phyloP scores from a whole-genome alignment of 1,140 invertebrate genomes.

The Panagrolaimus sp. region DNA sequence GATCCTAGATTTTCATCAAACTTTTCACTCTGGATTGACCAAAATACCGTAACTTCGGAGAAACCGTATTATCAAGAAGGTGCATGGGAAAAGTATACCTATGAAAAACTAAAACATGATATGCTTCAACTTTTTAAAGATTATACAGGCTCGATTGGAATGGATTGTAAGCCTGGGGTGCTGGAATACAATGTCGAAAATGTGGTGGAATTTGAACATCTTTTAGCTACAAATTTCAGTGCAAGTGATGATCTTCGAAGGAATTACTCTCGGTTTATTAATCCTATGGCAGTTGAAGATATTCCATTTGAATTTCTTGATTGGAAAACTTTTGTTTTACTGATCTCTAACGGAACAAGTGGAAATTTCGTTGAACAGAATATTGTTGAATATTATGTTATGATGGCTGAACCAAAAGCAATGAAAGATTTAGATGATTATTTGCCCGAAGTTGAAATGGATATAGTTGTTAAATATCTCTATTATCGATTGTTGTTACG shows the following conservation, averaged over 20 bases:
- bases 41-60: not conserved
- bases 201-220: not conserved
- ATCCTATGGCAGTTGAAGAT: not conserved
- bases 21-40: not conserved
- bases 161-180: not conserved
- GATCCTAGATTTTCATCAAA: not conserved
- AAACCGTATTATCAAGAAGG: not conserved
- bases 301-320: not conserved
- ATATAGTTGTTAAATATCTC: not conserved
- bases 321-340: not conserved
- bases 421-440: not conserved
- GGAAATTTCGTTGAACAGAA: not conserved
- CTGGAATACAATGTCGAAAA: not conserved
- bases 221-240: not conserved
- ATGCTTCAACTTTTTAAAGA: not conserved
- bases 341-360: not conserved
- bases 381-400: not conserved
- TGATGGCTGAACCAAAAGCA: not conserved
- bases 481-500: not conserved
- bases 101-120: too few species aligned
- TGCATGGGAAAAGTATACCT: not conserved
- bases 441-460: not conserved
- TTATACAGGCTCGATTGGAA: not conserved
- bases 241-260: not conserved
- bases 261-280: not conserved